Base-by-base conservation (phyloP, 2,797 vertebrate species). In the Melopsittacus undulatus region DNA sequence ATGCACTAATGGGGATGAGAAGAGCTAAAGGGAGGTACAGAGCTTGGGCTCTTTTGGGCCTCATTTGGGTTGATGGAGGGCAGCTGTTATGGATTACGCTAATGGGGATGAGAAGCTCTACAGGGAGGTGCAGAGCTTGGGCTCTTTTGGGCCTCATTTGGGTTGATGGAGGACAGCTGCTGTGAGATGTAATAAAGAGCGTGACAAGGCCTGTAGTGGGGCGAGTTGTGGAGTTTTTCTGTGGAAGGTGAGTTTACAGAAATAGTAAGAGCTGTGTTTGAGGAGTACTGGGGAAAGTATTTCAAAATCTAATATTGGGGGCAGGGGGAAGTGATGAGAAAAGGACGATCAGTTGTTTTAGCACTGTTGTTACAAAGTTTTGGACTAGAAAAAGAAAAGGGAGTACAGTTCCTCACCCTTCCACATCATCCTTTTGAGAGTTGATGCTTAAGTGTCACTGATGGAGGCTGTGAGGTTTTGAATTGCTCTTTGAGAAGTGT, bases 301-400 rank as follows among this genome's bases (percentile, higher is more conserved):
- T 57, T 32, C 9, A 52, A 23, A 46, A 64, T 6, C 9, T 59
- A n/a, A 13, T 13, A 19, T 6, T 42, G 24, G 5, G 4, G 5
- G 19, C 0, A 11, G 45, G 13, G 43, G 9, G 8, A 18, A 62
- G 14, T 1, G 0, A 15, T 46, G 18, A 66, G 54, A 18, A 54
- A 56, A 46, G 4, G 8, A 2, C 6, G 8, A 46, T 70, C 6
- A 20, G 14, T 14, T 80, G 14, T 59, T 69, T 19, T 22, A 59
- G 17, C 5, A 11, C 16, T 52, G 7, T 24, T 78, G 15, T 9
- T 42, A 15, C 10, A 22, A 52, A 34, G 13, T 32, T 72, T 62
- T 62, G 5, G 34, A 10, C 11, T 38, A 73, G 13, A 5, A 59
- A 36, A 59, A 24, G n/a, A 24, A 34, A 57, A 26, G n/a, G 10